Evolutionary conservation across 2,113 vertebrate species (phyloP).

Genomic region (Gracilinanus agilis): DNA sequence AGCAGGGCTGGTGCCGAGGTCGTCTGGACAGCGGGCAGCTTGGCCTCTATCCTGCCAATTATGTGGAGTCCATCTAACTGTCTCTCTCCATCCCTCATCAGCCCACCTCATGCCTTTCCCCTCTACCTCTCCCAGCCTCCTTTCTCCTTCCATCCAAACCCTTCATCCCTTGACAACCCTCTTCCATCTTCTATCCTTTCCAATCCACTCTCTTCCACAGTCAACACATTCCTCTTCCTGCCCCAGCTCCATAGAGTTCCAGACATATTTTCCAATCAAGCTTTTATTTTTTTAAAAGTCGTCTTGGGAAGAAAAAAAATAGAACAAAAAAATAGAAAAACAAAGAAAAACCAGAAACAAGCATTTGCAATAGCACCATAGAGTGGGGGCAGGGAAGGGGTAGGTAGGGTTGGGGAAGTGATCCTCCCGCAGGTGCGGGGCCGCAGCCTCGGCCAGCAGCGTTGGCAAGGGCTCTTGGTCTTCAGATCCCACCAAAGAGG

Average conservation of each 20-base stretch:
- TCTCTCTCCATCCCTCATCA: slow-evolving; percentile 67
- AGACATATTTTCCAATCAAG: slow-evolving; percentile 90
- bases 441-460: slow-evolving; percentile 33
- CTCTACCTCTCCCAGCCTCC: slow-evolving; percentile 74
- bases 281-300: slow-evolving; percentile 91
- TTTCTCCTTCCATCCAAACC: slow-evolving; percentile 77
- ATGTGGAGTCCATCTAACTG: slow-evolving; percentile 95
- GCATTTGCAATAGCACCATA: slow-evolving; percentile 65
- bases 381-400: slow-evolving; percentile 61
- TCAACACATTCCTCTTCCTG: slow-evolving; percentile 51
- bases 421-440: slow-evolving; percentile 40
- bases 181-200: slow-evolving; percentile 60
- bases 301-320: slow-evolving; percentile 60
- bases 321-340: slow-evolving; percentile 68
- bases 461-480: slow-evolving; percentile 25
- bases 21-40: slow-evolving; percentile 95
- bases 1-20: slow-evolving; percentile 99
- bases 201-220: slow-evolving; percentile 70
- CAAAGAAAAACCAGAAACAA: slow-evolving; percentile 77
- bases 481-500: slow-evolving; percentile 70
- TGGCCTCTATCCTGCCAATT: slow-evolving; percentile 98
- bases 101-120: slow-evolving; percentile 45
- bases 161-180: not conserved
- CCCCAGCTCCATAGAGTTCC: slow-evolving; percentile 86
- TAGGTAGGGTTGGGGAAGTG: slow-evolving; percentile 13